A percentile compares a stretch with the other conserved stretches of the same genome.
These are phyloP conservation scores for Aphaenogaster floridana DNA, from an alignment of 1,140 invertebrate species.

Conservation along the genomic window DNA sequence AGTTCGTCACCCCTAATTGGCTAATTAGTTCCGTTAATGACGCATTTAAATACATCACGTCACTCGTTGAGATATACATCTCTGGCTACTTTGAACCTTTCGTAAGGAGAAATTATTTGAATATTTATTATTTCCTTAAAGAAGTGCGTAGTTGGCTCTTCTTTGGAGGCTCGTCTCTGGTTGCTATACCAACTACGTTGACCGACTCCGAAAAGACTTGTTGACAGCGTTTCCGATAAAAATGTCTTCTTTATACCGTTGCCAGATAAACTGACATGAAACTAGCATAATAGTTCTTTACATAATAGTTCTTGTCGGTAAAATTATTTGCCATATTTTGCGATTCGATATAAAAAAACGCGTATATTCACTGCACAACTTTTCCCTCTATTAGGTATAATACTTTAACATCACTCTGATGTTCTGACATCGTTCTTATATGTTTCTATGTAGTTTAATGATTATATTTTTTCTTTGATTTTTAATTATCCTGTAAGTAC, in stretches of 20 bases:
- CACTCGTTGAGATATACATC: neutral
- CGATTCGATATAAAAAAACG: neutral
- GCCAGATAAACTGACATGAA: constrained; percentile 23
- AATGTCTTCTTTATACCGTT: constrained; percentile 8
- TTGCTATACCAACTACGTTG: neutral
- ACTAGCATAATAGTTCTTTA: constrained; percentile 2
- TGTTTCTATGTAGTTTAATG: neutral
- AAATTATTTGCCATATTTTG: constrained; percentile 23
- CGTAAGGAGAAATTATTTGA: neutral
- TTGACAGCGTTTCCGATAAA: constrained; percentile 3
- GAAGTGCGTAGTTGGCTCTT: constrained; percentile 5
- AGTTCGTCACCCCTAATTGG: neutral
- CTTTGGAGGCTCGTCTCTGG: constrained; percentile 2
- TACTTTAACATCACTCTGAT: neutral
- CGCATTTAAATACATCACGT: neutral
- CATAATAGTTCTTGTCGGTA: neutral
- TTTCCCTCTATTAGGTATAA: neutral
- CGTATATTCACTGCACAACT: neutral
- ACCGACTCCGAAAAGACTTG: neutral
- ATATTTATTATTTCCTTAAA: constrained; percentile 48
- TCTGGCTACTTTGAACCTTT: neutral
- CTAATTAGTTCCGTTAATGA: constrained; percentile 10
- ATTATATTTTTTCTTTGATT: neutral
- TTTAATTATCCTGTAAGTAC: neutral
- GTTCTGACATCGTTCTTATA: neutral